A percentile compares a stretch with the other conserved stretches of the same genome.
phyloP scores from a whole-genome alignment of 2,888 invertebrate species.

The Amaurobius ferox region DNA sequence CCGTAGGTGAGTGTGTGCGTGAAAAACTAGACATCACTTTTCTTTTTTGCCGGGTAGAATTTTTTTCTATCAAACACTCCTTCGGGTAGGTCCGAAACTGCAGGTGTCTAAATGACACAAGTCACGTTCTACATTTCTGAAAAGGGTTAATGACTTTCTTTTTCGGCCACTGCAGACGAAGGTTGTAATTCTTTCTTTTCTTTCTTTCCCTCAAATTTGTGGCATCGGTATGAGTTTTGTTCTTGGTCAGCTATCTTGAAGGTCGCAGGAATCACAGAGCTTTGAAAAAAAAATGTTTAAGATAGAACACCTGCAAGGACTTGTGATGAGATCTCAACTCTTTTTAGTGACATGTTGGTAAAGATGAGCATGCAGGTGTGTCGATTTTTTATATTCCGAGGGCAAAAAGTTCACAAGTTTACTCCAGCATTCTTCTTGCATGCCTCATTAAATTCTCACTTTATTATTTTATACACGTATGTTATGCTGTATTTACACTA shows the following conservation, averaged over 20 bases:
- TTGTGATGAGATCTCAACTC: not conserved
- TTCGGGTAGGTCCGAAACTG: slow-evolving; percentile 29
- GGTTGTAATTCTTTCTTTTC: not conserved
- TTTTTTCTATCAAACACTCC: slow-evolving; percentile 39
- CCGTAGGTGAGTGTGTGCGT: slow-evolving; percentile 35
- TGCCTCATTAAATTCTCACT: no score
- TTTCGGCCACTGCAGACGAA: not conserved
- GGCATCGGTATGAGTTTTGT: not conserved
- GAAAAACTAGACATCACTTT: slow-evolving; percentile 35
- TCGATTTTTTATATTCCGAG: not conserved
- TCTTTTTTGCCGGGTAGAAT: not conserved
- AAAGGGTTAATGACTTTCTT: slow-evolving; percentile 10
- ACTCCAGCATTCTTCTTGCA: no score
- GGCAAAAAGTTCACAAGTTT: not conserved
- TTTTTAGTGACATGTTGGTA: not conserved
- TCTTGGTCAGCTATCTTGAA: not conserved
- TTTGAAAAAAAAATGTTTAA: not conserved
- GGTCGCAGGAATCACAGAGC: not conserved
- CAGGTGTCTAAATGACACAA: slow-evolving; percentile 60
- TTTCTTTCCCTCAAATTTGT: not conserved
- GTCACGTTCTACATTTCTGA: slow-evolving; percentile 6
- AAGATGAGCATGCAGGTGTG: not conserved
- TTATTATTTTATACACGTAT: no score
- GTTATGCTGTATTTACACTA: no score
- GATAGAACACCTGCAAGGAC: not conserved